Base-by-base conservation (phyloP, 2,113 vertebrate species). In the Elephas maximus region DNA sequence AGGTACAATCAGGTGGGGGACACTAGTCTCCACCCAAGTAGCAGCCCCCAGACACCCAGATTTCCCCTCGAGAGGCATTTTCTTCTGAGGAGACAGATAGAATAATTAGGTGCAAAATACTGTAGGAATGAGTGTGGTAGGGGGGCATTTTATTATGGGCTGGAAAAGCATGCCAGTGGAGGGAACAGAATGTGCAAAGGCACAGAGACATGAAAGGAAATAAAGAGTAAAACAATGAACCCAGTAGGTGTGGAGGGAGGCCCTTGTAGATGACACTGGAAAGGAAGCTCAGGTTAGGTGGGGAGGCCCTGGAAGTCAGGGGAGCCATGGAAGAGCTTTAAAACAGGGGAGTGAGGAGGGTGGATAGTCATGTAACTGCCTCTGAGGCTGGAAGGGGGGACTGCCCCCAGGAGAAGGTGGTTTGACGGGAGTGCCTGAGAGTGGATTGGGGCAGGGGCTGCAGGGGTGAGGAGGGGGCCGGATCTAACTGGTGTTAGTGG, bases 181-280 rank as follows among this genome's bases (percentile, higher is more conserved):
- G 45, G 41, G 69, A 79, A 93, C 37, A 76, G 89, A 88, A 88
- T 2, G 20, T 1, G 24, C 26, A 5, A 7, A 7, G 48, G 95
- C 76, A 17, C 5, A 20, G 94, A 79, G 95, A 67, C 37, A 18
- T 3, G 51, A 48, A 45, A 67, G 15, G 60, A 80, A 77, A 45
- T 24, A 18, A 44, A 18, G 6, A 44, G 41, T 23, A 11, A 63
- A 8, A 24, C 6, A 17, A 21, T 9, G 48, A 14, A 30, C 33
- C 4, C 12, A 3, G 53, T 20, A 21, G 62, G 21, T 0, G 3
- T 28, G 28, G 57, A n/a, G n/a, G n/a, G n/a, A n/a, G n/a, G n/a
- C n/a, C n/a, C n/a, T n/a, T n/a, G n/a, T n/a, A n/a, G n/a, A 62
- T n/a, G 53, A 83, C n/a, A 17, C 33, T 45, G n/a, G 30, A 69